A percentile compares a stretch with the other conserved stretches of the same genome.
Evolutionary conservation across 2,797 vertebrate genomes (phyloP).

Genomic region (Sebastes dallii): DNA sequence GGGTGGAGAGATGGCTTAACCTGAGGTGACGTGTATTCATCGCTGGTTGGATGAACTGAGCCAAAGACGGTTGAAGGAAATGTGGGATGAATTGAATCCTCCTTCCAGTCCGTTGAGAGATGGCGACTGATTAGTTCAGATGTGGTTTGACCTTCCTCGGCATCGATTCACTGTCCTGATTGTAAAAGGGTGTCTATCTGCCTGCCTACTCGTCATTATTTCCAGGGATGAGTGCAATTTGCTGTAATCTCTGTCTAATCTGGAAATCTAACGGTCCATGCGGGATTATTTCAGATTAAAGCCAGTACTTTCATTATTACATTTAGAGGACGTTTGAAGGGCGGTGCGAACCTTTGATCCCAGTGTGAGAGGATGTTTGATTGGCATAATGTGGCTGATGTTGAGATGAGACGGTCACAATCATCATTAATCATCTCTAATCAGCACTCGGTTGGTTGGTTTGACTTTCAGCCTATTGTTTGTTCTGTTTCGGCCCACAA

Average conservation of each 20-base stretch:
- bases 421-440: background rate
- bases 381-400: background rate
- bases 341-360: background rate
- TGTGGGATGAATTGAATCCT: background rate
- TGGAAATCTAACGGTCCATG: slow-evolving; percentile 13
- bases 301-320: slow-evolving; percentile 40
- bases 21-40: slow-evolving; percentile 15
- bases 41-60: background rate
- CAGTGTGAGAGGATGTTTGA: background rate
- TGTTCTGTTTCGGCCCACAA: background rate
- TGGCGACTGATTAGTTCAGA: background rate
- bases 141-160: background rate
- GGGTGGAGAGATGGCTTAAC: slow-evolving; percentile 5
- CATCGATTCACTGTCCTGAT: slow-evolving; percentile 2
- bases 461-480: background rate
- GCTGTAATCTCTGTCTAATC: slow-evolving; percentile 73
- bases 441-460: background rate
- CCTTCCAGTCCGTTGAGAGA: background rate
- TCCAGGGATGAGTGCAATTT: slow-evolving; percentile 33
- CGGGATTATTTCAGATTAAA: slow-evolving; percentile 74
- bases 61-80: background rate
- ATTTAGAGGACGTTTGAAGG: slow-evolving; percentile 56
- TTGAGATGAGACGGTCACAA: background rate
- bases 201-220: slow-evolving; percentile 1
- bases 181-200: background rate